phyloP scores from a whole-genome alignment of 2,888 invertebrate genomes.

The Epistrophe grossulariae region DNA sequence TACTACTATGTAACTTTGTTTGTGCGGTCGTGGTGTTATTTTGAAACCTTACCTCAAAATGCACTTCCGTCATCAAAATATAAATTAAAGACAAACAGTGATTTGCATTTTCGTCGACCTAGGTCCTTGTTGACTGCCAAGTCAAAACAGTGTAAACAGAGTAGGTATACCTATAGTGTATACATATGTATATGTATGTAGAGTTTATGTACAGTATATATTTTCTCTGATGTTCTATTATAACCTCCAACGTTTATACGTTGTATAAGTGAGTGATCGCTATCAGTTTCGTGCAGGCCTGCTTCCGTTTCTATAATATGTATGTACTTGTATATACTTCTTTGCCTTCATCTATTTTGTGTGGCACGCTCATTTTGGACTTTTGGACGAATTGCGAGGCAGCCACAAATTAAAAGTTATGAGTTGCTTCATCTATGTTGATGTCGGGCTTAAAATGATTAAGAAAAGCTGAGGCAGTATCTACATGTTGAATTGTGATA shows the following conservation, averaged over 20 bases:
- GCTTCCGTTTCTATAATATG: neutral
- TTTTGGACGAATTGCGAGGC: conserved; percentile 23
- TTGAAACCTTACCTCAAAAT: conserved; percentile 55
- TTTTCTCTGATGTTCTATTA: neutral
- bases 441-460: conserved; percentile 67
- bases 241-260: conserved; percentile 4
- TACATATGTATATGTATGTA: neutral
- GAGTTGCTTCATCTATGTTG: conserved; percentile 60
- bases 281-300: conserved; percentile 65
- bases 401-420: conserved; percentile 66
- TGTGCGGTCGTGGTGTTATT: conserved; percentile 35
- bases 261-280: conserved; percentile 65
- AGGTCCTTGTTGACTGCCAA: conserved; percentile 66
- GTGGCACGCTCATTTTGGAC: conserved; percentile 45
- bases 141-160: conserved; percentile 69
- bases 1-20: neutral
- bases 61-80: conserved; percentile 76
- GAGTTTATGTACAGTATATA: neutral
- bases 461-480: conserved; percentile 65
- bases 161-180: neutral
- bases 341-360: conserved; percentile 19
- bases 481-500: conserved; percentile 56
- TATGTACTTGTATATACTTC: neutral
- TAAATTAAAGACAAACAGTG: conserved; percentile 76
- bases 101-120: conserved; percentile 74